Conservation (phyloP, 1,140 invertebrate species). For the Palaemon carinicauda region DNA sequence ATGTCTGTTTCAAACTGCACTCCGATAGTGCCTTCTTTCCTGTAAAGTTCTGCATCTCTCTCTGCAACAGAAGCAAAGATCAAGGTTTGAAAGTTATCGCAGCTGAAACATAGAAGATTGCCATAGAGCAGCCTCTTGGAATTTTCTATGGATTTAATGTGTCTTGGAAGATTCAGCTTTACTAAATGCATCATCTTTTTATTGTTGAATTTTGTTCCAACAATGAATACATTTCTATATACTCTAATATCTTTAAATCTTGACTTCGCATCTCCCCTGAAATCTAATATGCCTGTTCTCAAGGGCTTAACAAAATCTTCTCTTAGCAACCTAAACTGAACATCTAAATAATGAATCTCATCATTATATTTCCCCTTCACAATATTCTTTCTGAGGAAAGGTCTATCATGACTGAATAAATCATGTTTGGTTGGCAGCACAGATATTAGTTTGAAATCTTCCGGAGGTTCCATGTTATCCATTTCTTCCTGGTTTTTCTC, state of each 20-base stretch:
- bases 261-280: conserved; percentile 1
- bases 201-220: not conserved
- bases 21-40: conserved; percentile 67
- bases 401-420: not conserved
- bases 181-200: conserved; percentile 37
- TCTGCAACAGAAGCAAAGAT: conserved; percentile 74
- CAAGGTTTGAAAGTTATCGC: conserved; percentile 74
- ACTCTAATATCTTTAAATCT: conserved; percentile 24
- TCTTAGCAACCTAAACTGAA: conserved; percentile 78
- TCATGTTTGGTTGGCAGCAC: conserved; percentile 43
- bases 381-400: conserved; percentile 71
- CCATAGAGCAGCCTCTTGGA: conserved; percentile 76
- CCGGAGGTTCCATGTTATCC: conserved; percentile 45
- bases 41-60: conserved; percentile 66
- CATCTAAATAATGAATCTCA: conserved; percentile 78
- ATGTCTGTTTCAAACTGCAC: conserved; percentile 65
- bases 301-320: conserved; percentile 70
- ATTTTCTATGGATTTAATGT: conserved; percentile 34
- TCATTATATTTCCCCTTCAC: conserved; percentile 71
- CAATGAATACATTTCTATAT: conserved; percentile 38
- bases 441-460: conserved; percentile 45
- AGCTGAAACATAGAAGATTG: conserved; percentile 76
- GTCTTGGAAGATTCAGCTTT: conserved; percentile 31
- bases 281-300: conserved; percentile 47
- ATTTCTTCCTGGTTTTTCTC: not conserved